Conservation (phyloP, 2,113 vertebrate species). For the Chaetorhynchus papuensis region DNA sequence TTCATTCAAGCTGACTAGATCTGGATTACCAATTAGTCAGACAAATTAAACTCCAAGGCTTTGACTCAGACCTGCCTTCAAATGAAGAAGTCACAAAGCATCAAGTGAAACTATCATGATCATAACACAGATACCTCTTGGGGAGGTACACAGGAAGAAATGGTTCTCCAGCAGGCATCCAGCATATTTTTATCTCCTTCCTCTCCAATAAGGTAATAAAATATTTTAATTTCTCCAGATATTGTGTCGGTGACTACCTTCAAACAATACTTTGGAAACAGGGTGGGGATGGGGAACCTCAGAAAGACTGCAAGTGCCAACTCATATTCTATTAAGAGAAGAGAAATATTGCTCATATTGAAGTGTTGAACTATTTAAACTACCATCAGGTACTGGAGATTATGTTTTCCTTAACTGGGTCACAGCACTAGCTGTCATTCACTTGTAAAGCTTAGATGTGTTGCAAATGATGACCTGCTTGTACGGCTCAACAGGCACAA, state of each 20-base stretch:
- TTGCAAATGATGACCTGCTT: background rate
- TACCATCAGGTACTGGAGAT: background rate
- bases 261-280: background rate
- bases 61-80: background rate
- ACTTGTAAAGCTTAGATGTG: background rate
- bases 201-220: background rate
- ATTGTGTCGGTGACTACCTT: background rate
- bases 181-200: background rate
- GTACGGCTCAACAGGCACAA: background rate
- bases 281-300: background rate
- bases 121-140: background rate
- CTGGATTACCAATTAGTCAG: background rate
- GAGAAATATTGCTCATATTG: background rate
- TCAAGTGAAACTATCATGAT: background rate
- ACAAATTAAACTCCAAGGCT: background rate
- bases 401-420: background rate
- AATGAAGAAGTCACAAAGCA: background rate
- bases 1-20: background rate
- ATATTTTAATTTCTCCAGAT: background rate
- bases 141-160: background rate
- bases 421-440: background rate
- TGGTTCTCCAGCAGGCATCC: background rate
- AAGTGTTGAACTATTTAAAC: background rate
- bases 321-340: background rate
- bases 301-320: background rate